Base-by-base conservation (phyloP, 2,888 invertebrate genomes). In the Apamea epomidion region DNA sequence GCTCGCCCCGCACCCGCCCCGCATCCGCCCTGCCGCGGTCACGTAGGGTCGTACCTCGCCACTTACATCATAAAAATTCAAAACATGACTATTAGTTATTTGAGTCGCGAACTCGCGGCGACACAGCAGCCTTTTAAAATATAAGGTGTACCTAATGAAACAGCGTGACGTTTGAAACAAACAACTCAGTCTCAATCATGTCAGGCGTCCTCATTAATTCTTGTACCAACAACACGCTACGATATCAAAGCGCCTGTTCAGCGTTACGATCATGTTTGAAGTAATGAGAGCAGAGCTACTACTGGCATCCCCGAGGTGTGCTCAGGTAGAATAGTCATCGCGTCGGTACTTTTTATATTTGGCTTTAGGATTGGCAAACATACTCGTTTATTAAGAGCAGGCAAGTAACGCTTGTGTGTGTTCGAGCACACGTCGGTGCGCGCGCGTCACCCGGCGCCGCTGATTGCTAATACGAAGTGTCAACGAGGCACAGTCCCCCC, bases 401-500 rank as follows among this genome's bases (percentile, higher is more conserved):
- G 42, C 77, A 64, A 76, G 76, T 71, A 69, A 82, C 65, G 73
- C 81, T 74, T 67, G 73, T 86, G 74, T 82, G 69, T 69, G 68
- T 64, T 60, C 16, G 29, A 21, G 70, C 72, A 62, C 29, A 75
- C 73, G 67, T 65, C 54, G 37, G 12, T 62, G 68, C 68, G 71
- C 68, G 82, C 82, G 76, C 87, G 82, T 45, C 74, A 45, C 45
- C 16, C 70, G n/a, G 78, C 74, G 77, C 80, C 78, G 81, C 85
- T 89, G 89, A 89, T 89, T 89, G 90, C 83, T 89, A 89, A 89
- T 74, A 64, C 83, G 85, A 81, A 73, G 69, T 85, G 89, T 88
- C 83, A 88, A 89, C 87, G 51, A 64, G 58, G 68, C n/a, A n/a
- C 32, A 29, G 58, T 0, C 6, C 51, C 25, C 1, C 54, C 25